Base-by-base conservation (phyloP, 2,888 invertebrate species). In the Noctua comes region DNA sequence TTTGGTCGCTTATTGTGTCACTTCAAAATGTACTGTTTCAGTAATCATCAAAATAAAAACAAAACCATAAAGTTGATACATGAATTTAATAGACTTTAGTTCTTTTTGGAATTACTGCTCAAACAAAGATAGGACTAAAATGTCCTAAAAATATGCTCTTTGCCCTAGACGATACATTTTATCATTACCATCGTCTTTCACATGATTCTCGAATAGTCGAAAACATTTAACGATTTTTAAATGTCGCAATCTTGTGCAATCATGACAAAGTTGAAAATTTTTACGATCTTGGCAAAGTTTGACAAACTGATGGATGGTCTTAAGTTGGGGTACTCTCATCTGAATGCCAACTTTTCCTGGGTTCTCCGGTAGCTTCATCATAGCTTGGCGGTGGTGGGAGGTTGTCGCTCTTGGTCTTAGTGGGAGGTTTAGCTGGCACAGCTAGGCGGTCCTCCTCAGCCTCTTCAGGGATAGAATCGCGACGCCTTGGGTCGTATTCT, bases 401-500 rank as follows among this genome's bases (percentile, higher is more conserved):
- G 68, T 95, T 93, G 57, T 93, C 95, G 77, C 95, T 95, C 74
- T 94, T 95, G n/a, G 95, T 95, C 76, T 96, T 95, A 0, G 92
- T 91, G 6, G 95, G 93, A 36, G 92, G 92, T 78, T 93, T 93
- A 48, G 94, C 88, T 36, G 93, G 89, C 0, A 88, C 91, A 0
- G 93, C 92, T 18, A 96, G 88, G 2, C 93, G 92, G 70, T 97
- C 97, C 83, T 97, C 97, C 71, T 97, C 97, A 0, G 95, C 95
- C 88, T 97, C 97, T 89, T 97, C 97, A 0, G 97, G 97, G 77
- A 97, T 97, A n/a, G 97, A 97, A 90, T 97, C 97, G 18, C 97
- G 95, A 13, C 97, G 96, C 8, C 97, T 92, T 0, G 93, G 95
- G 89, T 97, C 97, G 93, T 97, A 97, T 88, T 97, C 97, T 13